Evolutionary conservation across 2,888 invertebrate genomes (phyloP).

Genomic region (Ellobium chinense): DNA sequence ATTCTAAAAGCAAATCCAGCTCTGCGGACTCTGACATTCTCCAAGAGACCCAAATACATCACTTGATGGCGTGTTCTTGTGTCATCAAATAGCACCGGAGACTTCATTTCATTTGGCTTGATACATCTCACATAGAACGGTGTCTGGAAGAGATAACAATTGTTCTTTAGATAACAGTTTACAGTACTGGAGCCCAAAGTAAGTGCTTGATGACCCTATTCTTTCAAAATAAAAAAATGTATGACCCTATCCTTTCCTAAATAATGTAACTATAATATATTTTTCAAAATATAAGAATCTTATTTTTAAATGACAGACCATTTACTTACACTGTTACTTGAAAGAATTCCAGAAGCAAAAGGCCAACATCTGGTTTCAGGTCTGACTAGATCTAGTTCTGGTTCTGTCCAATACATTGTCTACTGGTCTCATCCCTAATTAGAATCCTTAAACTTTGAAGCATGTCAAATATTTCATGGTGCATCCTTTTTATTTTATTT

Average conservation of each 20-base stretch:
- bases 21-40: conserved; percentile 96
- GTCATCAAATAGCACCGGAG: conserved; percentile 90
- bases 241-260: background rate
- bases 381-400: too few species aligned
- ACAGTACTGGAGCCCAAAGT: background rate
- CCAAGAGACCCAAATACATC: conserved; percentile 92
- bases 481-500: too few species aligned
- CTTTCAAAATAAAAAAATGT: background rate
- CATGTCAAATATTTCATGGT: too few species aligned
- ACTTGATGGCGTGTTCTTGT: conserved; percentile 84
- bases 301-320: too few species aligned
- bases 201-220: background rate
- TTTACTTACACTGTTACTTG: too few species aligned
- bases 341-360: too few species aligned
- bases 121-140: conserved; percentile 98
- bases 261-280: background rate
- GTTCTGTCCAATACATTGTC: too few species aligned
- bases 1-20: conserved; percentile 98
- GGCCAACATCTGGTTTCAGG: too few species aligned
- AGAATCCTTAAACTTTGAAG: too few species aligned
- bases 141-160: conserved; percentile 26
- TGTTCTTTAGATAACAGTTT: background rate
- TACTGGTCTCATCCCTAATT: too few species aligned
- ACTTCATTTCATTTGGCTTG: conserved; percentile 97
- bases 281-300: too few species aligned